Conservation (phyloP, 2,113 vertebrate genomes). For the Hoplias malabaricus region DNA sequence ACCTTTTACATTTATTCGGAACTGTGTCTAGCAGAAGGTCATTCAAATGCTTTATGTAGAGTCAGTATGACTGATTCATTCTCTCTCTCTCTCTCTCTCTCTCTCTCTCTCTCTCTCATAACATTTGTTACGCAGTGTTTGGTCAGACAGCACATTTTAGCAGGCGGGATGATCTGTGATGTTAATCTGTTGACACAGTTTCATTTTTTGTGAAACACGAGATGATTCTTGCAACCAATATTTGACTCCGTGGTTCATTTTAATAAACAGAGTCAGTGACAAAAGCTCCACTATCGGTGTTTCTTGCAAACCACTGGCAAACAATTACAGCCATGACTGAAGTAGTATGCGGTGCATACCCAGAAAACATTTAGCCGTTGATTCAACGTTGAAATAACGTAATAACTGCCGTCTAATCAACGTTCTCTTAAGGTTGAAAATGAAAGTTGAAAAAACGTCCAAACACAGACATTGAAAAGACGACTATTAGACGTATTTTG, state of each 20-base stretch:
- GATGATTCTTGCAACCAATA: no score
- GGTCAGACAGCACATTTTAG: neutral
- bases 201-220: neutral
- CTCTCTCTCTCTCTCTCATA: neutral
- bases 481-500: no score
- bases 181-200: neutral
- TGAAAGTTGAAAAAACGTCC: no score
- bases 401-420: no score
- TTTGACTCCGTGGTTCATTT: no score
- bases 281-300: no score
- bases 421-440: no score
- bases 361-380: no score
- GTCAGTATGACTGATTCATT: neutral
- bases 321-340: constrained; percentile 11
- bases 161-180: neutral
- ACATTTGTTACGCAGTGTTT: neutral
- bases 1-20: neutral
- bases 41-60: neutral
- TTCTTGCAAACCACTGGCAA: constrained; percentile 19
- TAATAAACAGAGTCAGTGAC: no score
- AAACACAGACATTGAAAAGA: no score
- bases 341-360: neutral
- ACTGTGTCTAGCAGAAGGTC: neutral
- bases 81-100: neutral
- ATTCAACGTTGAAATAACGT: no score